Percentiles rank a stretch among this genome's conserved stretches.
Conservation (phyloP, 2,113 vertebrate genomes). For the Gorsachius goisagi region DNA sequence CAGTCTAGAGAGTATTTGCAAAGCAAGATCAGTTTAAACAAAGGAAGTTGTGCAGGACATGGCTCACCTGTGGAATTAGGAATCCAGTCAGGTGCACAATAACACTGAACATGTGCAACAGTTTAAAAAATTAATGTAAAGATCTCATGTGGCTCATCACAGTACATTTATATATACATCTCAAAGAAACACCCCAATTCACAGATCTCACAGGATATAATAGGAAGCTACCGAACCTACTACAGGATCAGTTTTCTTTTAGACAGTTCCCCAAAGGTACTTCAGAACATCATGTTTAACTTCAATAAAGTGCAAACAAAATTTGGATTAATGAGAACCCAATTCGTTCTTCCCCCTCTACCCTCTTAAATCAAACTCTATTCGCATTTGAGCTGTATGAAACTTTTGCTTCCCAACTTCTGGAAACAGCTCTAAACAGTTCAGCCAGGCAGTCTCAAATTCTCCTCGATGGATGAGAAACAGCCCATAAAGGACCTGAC, state of each 20-base stretch:
- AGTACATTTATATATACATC: neutral
- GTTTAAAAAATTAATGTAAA: neutral
- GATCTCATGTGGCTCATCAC: neutral
- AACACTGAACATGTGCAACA: neutral
- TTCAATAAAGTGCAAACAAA: neutral
- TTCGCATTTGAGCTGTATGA: neutral
- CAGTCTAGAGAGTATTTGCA: neutral
- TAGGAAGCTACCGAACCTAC: neutral
- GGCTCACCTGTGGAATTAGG: neutral
- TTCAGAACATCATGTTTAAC: neutral
- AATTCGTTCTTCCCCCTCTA: neutral
- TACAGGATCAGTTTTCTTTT: neutral
- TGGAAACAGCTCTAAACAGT: neutral
- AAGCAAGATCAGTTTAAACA: neutral
- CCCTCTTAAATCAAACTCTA: neutral
- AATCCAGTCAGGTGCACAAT: rapidly evolving
- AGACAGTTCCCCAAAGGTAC: neutral
- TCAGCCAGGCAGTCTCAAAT: neutral
- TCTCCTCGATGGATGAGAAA: rapidly evolving
- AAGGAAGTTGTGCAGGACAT: neutral
- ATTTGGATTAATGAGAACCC: neutral
- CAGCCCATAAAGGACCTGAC: neutral
- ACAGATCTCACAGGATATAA: neutral
- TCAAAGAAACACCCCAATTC: neutral
- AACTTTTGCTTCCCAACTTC: neutral